These are phyloP conservation scores for Poeciliopsis gracilis DNA, from an alignment of 2,797 vertebrate genomes.

Conservation along the genomic window DNA sequence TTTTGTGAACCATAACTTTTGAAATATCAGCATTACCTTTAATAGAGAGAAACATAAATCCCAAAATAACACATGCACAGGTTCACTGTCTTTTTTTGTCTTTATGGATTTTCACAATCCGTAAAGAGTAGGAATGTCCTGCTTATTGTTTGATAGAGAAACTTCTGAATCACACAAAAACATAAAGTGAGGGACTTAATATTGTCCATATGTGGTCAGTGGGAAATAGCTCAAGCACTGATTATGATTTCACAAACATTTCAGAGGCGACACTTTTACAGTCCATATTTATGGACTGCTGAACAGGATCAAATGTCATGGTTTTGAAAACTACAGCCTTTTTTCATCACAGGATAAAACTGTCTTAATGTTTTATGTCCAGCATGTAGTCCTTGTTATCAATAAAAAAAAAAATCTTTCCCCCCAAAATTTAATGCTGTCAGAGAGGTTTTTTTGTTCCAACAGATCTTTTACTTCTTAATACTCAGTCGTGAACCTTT, in stretches of 20 bases:
- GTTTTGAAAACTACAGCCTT: not conserved
- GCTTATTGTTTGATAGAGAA: not conserved
- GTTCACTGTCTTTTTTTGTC: not conserved
- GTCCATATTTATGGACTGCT: not conserved
- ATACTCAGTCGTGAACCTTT: slow-evolving; percentile 9
- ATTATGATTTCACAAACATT: not conserved
- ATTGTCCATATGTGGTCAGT: not conserved
- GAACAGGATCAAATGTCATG: not conserved
- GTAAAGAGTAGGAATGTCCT: not conserved
- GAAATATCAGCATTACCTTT: not conserved
- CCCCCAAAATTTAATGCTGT: not conserved
- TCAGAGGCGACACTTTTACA: slow-evolving; percentile 12
- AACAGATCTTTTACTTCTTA: not conserved
- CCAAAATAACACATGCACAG: not conserved
- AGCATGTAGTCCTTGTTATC: not conserved
- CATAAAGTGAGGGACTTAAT: not conserved
- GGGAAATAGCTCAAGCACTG: slow-evolving; percentile 4
- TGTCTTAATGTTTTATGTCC: not conserved
- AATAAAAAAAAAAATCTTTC: not conserved
- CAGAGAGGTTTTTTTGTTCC: slow-evolving; percentile 9
- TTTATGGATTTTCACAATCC: not conserved
- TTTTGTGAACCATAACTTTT: not conserved
- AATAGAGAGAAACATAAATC: not conserved
- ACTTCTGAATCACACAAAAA: not conserved
- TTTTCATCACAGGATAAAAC: not conserved